Evolutionary conservation across 2,888 invertebrate species (phyloP), one percentile per base, ranked within the genome.

Genomic region (Thera obeliscata): DNA sequence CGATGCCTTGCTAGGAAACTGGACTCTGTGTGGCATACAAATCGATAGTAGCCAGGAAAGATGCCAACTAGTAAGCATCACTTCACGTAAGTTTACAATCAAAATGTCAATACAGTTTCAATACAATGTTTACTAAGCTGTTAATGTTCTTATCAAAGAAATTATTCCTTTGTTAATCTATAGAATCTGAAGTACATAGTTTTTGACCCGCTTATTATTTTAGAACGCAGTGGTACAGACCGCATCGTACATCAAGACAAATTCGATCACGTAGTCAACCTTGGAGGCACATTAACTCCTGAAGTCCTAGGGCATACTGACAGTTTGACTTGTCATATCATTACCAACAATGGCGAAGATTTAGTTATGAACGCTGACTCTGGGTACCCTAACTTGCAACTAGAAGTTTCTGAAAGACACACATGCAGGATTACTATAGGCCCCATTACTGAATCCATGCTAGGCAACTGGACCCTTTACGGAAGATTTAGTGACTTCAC

Each of bases 311-410:
- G 77, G 0, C 2, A 2, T 11, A 77, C 75, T 0, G 38, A 58
- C 2, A 62, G 78, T 1, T 43, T 73, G 3, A 73, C 78, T 2
- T 87, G 87, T 56, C 84, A 83, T 67, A 74, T 86, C 22, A 65
- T 85, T 5, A 87, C 86, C 2, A 87, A 86, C 0, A 61, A 73
- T n/a, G 83, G 80, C 3, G 83, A 83, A 76, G 72, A 82, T 70
- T 71, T 83, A 54, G 74, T 79, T 2, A 66, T 83, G 8, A 70
- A 66, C 4, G 61, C 43, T 2, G 77, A 81, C 36, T 73, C 76
- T 38, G 63, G 75, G 4, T 83, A 81, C 57, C 81, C 79, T n/a
- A 73, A 80, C 48, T 78, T 85, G 33, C 70, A 72, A 60, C 79
- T 79, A 38, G 76, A 70, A 61, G 33, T 56, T 64, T 0, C 64